phyloP scores from a whole-genome alignment of 2,888 invertebrate species.

The Melitaea athalia region DNA sequence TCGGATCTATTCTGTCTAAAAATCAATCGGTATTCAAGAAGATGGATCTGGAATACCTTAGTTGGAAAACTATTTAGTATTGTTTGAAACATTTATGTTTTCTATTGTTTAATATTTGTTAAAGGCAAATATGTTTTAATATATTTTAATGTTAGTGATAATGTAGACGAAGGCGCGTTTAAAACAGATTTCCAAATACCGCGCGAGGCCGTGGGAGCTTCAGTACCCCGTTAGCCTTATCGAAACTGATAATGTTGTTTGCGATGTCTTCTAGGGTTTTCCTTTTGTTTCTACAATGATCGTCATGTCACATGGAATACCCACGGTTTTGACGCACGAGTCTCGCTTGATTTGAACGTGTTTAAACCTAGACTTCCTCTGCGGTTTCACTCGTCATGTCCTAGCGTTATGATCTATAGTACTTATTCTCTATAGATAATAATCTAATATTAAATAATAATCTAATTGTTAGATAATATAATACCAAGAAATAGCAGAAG shows the following conservation, averaged over 20 bases:
- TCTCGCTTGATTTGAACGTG: neutral
- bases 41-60: no score
- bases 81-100: neutral
- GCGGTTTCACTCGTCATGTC: neutral
- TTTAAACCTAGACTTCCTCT: neutral
- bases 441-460: no score
- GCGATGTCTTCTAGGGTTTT: conserved; percentile 40
- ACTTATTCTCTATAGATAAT: no score
- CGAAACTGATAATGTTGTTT: conserved; percentile 44
- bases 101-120: neutral
- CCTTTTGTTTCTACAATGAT: conserved; percentile 41
- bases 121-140: conserved; percentile 8
- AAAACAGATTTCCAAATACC: conserved; percentile 30
- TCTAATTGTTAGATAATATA: no score
- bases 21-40: no score
- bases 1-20: no score
- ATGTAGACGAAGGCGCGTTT: conserved; percentile 17
- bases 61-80: no score
- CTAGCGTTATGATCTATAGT: no score
- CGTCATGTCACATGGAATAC: conserved; percentile 1
- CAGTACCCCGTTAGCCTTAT: conserved; percentile 38
- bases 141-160: conserved; percentile 14
- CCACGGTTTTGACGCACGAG: conserved; percentile 22
- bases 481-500: no score
- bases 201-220: conserved; percentile 45